phyloP scores from a whole-genome alignment of 2,888 invertebrate species.

The Prenolepis imparis region DNA sequence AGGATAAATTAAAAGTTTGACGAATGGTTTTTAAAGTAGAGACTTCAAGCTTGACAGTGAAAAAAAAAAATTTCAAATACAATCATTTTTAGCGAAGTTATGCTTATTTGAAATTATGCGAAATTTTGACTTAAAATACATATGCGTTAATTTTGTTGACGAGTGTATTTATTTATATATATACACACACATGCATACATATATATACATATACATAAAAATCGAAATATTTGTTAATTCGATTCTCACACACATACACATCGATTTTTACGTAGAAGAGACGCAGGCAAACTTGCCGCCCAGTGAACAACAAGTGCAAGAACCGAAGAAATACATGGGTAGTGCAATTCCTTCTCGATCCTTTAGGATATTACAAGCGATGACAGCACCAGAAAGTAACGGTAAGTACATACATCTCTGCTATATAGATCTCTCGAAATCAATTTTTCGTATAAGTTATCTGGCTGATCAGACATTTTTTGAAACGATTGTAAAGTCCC shows the following conservation, averaged over 20 bases:
- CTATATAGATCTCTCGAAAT: not conserved
- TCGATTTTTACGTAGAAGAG: constrained; percentile 68
- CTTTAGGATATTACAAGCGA: constrained; percentile 93
- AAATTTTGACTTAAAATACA: too few species aligned
- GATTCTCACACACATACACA: not conserved
- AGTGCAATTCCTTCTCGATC: constrained; percentile 93
- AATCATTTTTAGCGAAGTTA: too few species aligned
- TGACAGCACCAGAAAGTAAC: constrained; percentile 91
- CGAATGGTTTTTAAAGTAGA: too few species aligned
- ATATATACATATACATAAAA: not conserved
- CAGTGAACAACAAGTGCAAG: constrained; percentile 89
- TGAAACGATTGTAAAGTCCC: not conserved
- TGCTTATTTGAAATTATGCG: too few species aligned
- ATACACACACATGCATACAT: too few species aligned
- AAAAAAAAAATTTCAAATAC: too few species aligned
- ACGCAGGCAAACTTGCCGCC: constrained; percentile 87
- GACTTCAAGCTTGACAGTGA: too few species aligned
- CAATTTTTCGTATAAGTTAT: constrained; percentile 1
- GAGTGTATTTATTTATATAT: too few species aligned
- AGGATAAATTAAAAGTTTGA: too few species aligned
- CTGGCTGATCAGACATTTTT: not conserved
- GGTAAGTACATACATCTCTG: constrained; percentile 87
- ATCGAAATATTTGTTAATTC: not conserved
- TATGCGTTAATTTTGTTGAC: too few species aligned
- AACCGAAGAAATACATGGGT: constrained; percentile 92